Conservation (phyloP, 2,113 vertebrate genomes). For the Lontra canadensis region DNA sequence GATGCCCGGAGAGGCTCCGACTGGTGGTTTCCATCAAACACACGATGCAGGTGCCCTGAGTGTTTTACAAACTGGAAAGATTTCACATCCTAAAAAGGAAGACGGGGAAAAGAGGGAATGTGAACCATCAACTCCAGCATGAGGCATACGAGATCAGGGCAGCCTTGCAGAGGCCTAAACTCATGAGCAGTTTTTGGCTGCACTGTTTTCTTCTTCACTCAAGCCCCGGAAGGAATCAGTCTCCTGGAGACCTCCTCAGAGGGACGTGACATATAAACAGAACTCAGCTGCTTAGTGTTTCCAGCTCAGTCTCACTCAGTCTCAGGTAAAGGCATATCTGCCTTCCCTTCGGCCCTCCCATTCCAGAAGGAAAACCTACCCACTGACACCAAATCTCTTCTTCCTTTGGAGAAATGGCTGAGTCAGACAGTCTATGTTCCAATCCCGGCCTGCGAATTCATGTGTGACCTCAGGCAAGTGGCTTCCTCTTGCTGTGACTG, state of each 20-base stretch:
- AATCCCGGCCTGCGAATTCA: background rate
- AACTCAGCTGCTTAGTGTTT: constrained; percentile 1
- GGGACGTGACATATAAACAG: background rate
- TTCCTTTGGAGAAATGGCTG: background rate
- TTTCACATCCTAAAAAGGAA: constrained; percentile 44
- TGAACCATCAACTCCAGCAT: constrained; percentile 61
- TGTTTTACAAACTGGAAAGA: constrained; percentile 45
- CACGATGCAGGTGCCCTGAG: background rate
- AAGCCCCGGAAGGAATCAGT: constrained; percentile 38
- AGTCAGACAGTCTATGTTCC: too few relatives aligned
- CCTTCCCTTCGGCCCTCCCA: background rate
- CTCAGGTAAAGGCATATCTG: background rate
- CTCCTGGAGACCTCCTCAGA: background rate
- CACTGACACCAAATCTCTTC: background rate
- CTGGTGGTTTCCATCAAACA: constrained; percentile 58
- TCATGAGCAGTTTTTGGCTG: background rate
- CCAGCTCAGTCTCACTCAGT: background rate
- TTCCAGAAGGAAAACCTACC: background rate
- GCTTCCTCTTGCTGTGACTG: background rate
- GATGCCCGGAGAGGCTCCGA: background rate
- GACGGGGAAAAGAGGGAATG: constrained; percentile 54
- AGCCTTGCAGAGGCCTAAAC: constrained; percentile 45
- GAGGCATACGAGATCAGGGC: constrained; percentile 52
- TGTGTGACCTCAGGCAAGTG: background rate
- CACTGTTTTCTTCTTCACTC: constrained; percentile 41